These are phyloP conservation scores for Drosophila rhopaloa DNA, from an alignment of 1,140 invertebrate species.

Conservation along the genomic window DNA sequence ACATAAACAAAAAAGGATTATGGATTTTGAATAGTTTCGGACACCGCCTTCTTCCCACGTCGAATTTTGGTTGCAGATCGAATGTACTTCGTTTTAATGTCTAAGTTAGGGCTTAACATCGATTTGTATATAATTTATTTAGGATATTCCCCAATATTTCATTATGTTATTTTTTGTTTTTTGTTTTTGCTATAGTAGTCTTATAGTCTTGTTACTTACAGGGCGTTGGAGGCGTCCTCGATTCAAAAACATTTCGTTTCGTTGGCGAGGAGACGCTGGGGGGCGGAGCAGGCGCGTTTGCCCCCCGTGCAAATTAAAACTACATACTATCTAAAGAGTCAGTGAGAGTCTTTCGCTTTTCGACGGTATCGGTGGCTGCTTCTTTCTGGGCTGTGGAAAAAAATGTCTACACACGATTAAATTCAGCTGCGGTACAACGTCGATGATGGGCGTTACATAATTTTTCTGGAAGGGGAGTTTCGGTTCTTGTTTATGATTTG, in stretches of 20 bases:
- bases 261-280: conserved; percentile 34
- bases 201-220: conserved; percentile 71
- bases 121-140: conserved; percentile 4
- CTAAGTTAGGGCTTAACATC: conserved; percentile 29
- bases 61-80: conserved; percentile 8
- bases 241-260: conserved; percentile 70
- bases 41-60: conserved; percentile 16
- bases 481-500: conserved; percentile 4
- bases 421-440: conserved; percentile 45
- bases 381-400: conserved; percentile 66
- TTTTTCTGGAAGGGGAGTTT: conserved; percentile 25
- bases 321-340: conserved; percentile 67
- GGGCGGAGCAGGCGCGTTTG: conserved; percentile 54
- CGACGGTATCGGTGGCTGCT: conserved; percentile 60
- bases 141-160: conserved; percentile 23
- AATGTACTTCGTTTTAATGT: background rate
- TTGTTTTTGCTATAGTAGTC: conserved; percentile 25
- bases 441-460: conserved; percentile 26
- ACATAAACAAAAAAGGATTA: conserved; percentile 15
- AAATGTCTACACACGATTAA: conserved; percentile 79
- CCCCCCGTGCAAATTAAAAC: conserved; percentile 61
- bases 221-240: conserved; percentile 70
- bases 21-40: background rate
- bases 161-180: conserved; percentile 22
- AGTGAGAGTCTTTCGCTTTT: conserved; percentile 56